phyloP scores from a whole-genome alignment of 2,113 vertebrate species.

The Lepus americanus region DNA sequence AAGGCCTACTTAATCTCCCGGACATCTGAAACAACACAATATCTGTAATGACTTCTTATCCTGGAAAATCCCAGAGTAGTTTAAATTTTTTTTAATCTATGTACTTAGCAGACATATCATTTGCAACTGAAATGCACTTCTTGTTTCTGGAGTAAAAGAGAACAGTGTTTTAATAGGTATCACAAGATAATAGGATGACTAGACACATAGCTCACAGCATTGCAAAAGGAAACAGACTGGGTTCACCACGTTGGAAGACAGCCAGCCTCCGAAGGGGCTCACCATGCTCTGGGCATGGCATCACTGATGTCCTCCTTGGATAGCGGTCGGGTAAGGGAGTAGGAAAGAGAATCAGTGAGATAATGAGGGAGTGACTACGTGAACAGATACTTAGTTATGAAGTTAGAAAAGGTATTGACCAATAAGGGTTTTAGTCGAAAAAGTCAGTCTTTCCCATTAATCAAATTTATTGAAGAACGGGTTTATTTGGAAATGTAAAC shows the following conservation, averaged over 20 bases:
- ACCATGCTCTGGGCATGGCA: neutral
- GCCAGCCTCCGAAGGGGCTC: neutral
- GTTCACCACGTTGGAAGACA: neutral
- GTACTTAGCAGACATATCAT: constrained; percentile 46
- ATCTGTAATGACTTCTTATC: constrained; percentile 42
- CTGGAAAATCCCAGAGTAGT: constrained; percentile 54
- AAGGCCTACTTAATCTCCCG: constrained; percentile 62
- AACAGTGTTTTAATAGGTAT: constrained; percentile 16
- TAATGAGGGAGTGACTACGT: neutral
- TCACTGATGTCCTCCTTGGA: neutral
- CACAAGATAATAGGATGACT: constrained; percentile 49
- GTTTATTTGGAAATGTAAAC: neutral
- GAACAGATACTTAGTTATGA: neutral
- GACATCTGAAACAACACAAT: constrained; percentile 59
- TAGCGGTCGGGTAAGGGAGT: neutral
- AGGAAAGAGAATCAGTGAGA: neutral
- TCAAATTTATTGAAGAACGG: neutral
- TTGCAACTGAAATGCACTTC: constrained; percentile 61
- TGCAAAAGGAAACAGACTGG: constrained; percentile 14
- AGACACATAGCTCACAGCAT: constrained; percentile 40
- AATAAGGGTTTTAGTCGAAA: neutral
- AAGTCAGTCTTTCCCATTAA: neutral
- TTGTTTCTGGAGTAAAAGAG: constrained; percentile 23
- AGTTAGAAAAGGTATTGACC: neutral
- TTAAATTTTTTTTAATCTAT: constrained; percentile 61